Percentiles rank a stretch among this genome's conserved stretches.
phyloP scores from a whole-genome alignment of 1,140 invertebrate species.

The Sminthurinus signatus region DNA sequence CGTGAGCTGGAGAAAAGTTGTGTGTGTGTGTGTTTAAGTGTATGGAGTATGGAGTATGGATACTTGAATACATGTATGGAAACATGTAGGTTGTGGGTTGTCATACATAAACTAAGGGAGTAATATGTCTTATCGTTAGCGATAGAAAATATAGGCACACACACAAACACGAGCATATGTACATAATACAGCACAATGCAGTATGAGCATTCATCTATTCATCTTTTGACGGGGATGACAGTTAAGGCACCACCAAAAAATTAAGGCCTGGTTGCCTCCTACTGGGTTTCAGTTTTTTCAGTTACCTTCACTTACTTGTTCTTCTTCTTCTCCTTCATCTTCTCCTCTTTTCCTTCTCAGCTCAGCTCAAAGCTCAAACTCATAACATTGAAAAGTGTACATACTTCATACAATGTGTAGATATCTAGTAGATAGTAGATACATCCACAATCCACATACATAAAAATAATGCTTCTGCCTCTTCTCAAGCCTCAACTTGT shows the following conservation, averaged over 20 bases:
- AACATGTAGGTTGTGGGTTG: background rate
- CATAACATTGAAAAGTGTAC: no score
- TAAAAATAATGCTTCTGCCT: no score
- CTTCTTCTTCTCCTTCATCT: background rate
- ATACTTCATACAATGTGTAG: no score
- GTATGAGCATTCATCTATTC: constrained; percentile 21
- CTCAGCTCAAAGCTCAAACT: no score
- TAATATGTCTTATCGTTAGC: constrained; percentile 4
- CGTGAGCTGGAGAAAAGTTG: no score
- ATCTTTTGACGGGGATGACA: constrained; percentile 36
- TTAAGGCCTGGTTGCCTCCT: constrained; percentile 42
- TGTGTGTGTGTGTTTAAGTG: constrained; percentile 3
- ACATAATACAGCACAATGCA: constrained; percentile 7
- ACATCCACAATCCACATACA: no score
- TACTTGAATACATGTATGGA: no score
- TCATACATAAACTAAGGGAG: background rate
- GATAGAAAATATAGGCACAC: constrained; percentile 4
- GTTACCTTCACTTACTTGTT: constrained; percentile 11
- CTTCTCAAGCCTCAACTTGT: no score
- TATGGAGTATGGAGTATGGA: no score
- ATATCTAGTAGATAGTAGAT: no score
- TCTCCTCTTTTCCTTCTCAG: no score
- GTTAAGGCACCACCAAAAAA: constrained; percentile 40
- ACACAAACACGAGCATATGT: background rate
- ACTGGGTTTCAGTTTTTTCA: constrained; percentile 33